These are phyloP conservation scores for Argynnis bischoffii DNA, from an alignment of 2,888 invertebrate genomes.

Conservation along the genomic window DNA sequence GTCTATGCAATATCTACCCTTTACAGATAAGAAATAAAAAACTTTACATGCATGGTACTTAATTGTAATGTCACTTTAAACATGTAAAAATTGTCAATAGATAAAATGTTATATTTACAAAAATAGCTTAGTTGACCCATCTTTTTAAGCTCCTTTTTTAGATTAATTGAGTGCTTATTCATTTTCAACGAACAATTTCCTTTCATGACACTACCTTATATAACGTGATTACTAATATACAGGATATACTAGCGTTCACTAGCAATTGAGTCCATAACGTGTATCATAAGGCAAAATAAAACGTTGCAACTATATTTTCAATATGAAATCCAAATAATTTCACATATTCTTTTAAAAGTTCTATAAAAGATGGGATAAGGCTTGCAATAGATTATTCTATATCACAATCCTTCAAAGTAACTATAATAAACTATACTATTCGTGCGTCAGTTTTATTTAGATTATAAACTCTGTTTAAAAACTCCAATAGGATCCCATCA, in stretches of 20 bases:
- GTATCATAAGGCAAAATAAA: neutral
- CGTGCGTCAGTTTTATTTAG: constrained; percentile 29
- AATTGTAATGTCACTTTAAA: constrained; percentile 39
- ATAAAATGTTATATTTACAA: constrained; percentile 43
- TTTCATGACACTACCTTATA: too few species aligned
- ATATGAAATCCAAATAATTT: too few species aligned
- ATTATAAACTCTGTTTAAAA: too few species aligned
- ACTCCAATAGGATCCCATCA: too few species aligned
- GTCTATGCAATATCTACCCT: constrained; percentile 15
- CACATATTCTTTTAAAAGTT: neutral
- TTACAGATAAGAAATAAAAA: constrained; percentile 12
- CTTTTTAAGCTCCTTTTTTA: constrained; percentile 33
- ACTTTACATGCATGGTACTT: constrained; percentile 14
- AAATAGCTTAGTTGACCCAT: constrained; percentile 36
- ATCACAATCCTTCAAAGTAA: constrained; percentile 31
- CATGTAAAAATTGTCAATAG: constrained; percentile 47
- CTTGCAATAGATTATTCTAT: constrained; percentile 29
- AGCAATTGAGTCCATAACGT: too few species aligned
- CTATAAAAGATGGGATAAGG: constrained; percentile 27
- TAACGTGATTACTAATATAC: too few species aligned
- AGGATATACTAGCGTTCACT: too few species aligned
- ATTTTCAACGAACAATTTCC: too few species aligned
- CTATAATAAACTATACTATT: constrained; percentile 21
- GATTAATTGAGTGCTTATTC: constrained; percentile 4
- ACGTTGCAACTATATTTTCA: too few species aligned